Evolutionary conservation across 2,888 invertebrate species (phyloP), one percentile per base, ranked within the genome.

Genomic region (Labia minor): DNA sequence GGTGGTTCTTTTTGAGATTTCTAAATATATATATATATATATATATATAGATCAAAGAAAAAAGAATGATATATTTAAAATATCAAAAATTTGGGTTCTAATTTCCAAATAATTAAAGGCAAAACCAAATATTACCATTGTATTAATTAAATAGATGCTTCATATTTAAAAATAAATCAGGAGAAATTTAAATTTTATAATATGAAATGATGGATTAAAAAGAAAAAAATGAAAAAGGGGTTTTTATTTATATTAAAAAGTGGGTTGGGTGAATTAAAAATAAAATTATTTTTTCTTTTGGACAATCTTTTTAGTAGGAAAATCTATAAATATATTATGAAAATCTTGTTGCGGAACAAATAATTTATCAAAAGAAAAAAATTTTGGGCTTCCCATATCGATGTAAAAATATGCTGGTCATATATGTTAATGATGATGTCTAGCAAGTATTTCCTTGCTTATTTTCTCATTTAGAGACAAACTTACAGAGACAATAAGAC

Each of bases 331-430:
- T n/a, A 10, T 49, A 16, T 49, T 10, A 49, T n/a, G 14, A n/a
- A 49, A 49, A 49, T n/a, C 49, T 49, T 49, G 49, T 49, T 49
- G 49, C 49, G 49, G 49, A 49, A 49, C 49, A 49, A 49, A 49
- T n/a, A 49, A 11, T 49, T 49, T 49, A 26, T 49, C 49, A 49
- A 49, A 49, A 49, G 49, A 49, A 49, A n/a, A 33, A 49, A 49
- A 16, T 49, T 49, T 49, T 14, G 49, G 49, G 49, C 49, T 49
- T 49, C 49, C 49, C 49, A 49, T n/a, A 49, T 49, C 14, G 3
- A 49, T 6, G 26, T 26, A 26, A n/a, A 16, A 49, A 49, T 49
- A 49, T 49, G 49, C 49, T 49, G 49, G 49, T 49, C 49, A 49
- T 49, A 49, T 49, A 49, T n/a, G 14, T 49, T 8, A 49, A 49